Evolutionary conservation across 2,888 invertebrate species (phyloP).

Genomic region (Heliconius cydno): DNA sequence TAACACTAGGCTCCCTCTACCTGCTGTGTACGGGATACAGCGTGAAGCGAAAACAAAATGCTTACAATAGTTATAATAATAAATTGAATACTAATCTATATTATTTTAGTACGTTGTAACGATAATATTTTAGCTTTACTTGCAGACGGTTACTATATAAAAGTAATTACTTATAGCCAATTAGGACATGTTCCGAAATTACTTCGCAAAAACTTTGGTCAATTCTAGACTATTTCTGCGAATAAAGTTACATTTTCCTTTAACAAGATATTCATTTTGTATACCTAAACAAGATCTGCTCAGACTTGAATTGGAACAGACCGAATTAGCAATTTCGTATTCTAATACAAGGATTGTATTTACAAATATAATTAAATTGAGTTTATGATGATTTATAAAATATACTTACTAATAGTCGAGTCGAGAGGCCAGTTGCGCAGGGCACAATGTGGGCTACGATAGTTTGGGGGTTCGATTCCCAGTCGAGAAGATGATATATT

Average conservation of each 20-base stretch:
- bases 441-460: too few relatives aligned
- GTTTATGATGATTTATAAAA: not conserved
- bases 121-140: not conserved
- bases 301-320: slow-evolving; percentile 5
- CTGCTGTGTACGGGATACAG: too few relatives aligned
- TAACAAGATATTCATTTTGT: slow-evolving; percentile 3
- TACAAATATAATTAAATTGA: not conserved
- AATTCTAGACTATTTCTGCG: not conserved
- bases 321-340: slow-evolving; percentile 8
- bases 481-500: too few relatives aligned
- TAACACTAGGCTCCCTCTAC: too few relatives aligned
- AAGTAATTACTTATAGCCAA: not conserved
- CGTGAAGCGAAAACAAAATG: not conserved
- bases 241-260: slow-evolving; percentile 13
- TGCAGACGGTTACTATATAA: not conserved
- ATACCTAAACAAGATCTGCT: slow-evolving; percentile 19
- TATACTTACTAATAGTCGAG: not conserved
- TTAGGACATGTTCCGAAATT: not conserved
- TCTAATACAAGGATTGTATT: not conserved
- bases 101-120: not conserved
- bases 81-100: not conserved
- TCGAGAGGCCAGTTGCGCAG: too few relatives aligned
- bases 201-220: slow-evolving; percentile 9
- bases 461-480: too few relatives aligned
- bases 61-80: not conserved